Conservation (phyloP, 1,140 invertebrate genomes). For the Homarus americanus region DNA sequence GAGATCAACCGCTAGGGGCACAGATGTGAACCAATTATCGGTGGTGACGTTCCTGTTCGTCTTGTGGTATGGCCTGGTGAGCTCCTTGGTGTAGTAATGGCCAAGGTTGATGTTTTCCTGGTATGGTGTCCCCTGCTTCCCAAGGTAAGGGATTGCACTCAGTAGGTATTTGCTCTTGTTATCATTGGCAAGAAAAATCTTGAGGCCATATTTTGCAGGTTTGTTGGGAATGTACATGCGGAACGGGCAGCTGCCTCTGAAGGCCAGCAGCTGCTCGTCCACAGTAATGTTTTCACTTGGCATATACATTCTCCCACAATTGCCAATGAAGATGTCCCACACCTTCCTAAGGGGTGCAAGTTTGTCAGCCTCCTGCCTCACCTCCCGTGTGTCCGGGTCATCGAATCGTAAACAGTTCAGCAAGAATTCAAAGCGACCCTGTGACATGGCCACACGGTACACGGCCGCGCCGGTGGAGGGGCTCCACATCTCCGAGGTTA, state of each 20-base stretch:
- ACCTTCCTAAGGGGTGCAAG: constrained; percentile 3
- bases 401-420: neutral
- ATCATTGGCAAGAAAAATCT: constrained; percentile 73
- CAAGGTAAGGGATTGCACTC: constrained; percentile 62
- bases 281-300: neutral
- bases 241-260: constrained; percentile 17
- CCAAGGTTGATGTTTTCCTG: constrained; percentile 14
- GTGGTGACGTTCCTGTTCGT: constrained; percentile 73
- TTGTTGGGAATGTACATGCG: constrained; percentile 67
- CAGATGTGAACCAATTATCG: constrained; percentile 74
- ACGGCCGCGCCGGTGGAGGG: neutral
- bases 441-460: neutral
- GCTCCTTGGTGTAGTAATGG: constrained; percentile 52
- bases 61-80: constrained; percentile 40
- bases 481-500: neutral
- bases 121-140: constrained; percentile 45
- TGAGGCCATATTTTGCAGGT: constrained; percentile 76
- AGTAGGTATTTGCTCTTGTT: constrained; percentile 45
- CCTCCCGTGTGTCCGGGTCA: neutral
- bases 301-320: neutral
- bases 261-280: constrained; percentile 37
- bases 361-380: neutral
- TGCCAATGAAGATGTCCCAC: constrained; percentile 18
- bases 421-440: neutral
- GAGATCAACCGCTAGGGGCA: constrained; percentile 60